Percentiles rank a stretch among this genome's conserved stretches.
phyloP scores from a whole-genome alignment of 2,888 invertebrate species.

The Caenorhabditis drosophilae region DNA sequence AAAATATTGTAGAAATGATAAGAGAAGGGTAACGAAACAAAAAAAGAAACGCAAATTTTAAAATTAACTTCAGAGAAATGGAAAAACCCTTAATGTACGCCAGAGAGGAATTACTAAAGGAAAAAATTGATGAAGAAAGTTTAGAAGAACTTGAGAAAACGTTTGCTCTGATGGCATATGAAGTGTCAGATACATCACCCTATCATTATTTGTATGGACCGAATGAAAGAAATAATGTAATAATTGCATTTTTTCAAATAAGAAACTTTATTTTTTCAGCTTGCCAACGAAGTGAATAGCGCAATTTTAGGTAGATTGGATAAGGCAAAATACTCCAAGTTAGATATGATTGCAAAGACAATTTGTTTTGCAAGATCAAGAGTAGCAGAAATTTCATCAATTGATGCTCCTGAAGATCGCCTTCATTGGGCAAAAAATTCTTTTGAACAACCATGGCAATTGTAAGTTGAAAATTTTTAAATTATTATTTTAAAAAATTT shows the following conservation, averaged over 20 bases:
- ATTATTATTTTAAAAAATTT: neutral
- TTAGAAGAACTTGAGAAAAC: conserved; percentile 21
- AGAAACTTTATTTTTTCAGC: conserved; percentile 14
- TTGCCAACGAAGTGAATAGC: conserved; percentile 17
- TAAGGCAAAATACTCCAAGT: conserved; percentile 9
- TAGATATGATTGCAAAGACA: conserved; percentile 22
- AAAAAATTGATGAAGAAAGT: conserved; percentile 6
- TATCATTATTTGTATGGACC: conserved; percentile 12
- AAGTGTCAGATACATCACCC: conserved; percentile 4
- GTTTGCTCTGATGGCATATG: conserved; percentile 27
- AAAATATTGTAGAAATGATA: conserved; percentile 33
- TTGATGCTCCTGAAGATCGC: neutral
- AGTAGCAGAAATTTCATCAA: neutral
- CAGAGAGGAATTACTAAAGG: conserved; percentile 12
- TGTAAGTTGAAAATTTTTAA: conserved; percentile 7
- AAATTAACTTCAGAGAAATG: neutral
- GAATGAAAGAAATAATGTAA: conserved; percentile 13
- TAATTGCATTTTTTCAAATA: neutral
- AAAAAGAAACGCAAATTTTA: no score
- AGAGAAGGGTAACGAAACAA: conserved; percentile 4
- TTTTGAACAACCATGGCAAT: conserved; percentile 9
- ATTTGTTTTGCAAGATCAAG: neutral
- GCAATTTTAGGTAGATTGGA: conserved; percentile 11
- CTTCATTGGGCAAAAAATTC: conserved; percentile 1
- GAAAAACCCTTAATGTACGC: conserved; percentile 21